Evolutionary conservation across 2,113 vertebrate species (phyloP).

Genomic region (Pseudorhombus dupliciocellatus): DNA sequence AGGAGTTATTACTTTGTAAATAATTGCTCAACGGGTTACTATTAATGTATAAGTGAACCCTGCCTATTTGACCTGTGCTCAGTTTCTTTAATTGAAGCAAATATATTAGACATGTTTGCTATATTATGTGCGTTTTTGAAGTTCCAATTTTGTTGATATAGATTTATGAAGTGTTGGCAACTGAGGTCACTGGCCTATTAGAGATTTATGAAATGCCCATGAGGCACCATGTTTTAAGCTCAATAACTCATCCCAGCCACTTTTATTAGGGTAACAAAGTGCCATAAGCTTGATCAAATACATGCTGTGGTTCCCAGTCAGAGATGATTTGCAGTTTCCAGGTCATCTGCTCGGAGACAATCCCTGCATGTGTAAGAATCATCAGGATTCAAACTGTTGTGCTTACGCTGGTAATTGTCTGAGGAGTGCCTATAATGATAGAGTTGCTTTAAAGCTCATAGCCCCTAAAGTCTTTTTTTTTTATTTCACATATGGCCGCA

Average conservation of each 20-base stretch:
- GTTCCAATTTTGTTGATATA: conserved; percentile 74
- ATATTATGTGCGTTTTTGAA: conserved; percentile 70
- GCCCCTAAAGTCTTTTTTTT: conserved; percentile 45
- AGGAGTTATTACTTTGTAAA: conserved; percentile 78
- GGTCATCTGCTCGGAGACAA: conserved; percentile 28
- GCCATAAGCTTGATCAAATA: conserved; percentile 68
- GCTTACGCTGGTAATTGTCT: conserved; percentile 25
- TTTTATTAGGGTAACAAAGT: conserved; percentile 67
- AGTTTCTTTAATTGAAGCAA: conserved; percentile 65
- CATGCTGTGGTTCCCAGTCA: conserved; percentile 53
- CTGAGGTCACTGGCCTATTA: conserved; percentile 76
- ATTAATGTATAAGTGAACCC: conserved; percentile 64
- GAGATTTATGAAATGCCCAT: conserved; percentile 82
- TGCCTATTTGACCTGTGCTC: conserved; percentile 70
- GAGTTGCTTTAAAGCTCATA: conserved; percentile 47
- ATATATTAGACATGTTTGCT: conserved; percentile 64
- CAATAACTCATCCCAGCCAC: conserved; percentile 74
- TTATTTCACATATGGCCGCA: conserved; percentile 48
- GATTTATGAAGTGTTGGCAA: conserved; percentile 81
- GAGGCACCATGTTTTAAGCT: conserved; percentile 70
- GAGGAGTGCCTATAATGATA: conserved; percentile 61
- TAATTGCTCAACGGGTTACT: conserved; percentile 72
- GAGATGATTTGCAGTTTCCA: conserved; percentile 29
- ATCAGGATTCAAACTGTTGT: conserved; percentile 25
- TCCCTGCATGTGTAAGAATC: conserved; percentile 36